phyloP scores from a whole-genome alignment of 2,797 vertebrate genomes.

The Rousettus madagascariensis region DNA sequence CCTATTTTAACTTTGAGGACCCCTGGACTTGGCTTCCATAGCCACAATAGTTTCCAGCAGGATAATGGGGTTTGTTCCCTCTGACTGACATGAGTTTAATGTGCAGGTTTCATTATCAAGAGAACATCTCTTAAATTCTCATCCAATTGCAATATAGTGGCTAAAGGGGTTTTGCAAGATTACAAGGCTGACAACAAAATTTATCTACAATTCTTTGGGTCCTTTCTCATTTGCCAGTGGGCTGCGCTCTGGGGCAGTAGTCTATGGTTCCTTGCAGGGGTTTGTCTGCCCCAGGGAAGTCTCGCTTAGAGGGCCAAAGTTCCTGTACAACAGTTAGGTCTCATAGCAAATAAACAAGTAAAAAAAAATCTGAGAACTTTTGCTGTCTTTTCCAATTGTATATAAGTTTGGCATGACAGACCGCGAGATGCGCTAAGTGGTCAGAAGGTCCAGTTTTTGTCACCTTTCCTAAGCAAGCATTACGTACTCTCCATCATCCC shows the following conservation, averaged over 20 bases:
- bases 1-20: not conserved
- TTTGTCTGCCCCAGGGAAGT: not conserved
- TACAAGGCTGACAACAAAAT: not conserved
- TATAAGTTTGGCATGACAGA: not conserved
- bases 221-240: not conserved
- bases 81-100: not conserved
- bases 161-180: not conserved
- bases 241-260: not conserved
- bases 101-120: not conserved
- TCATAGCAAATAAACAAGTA: not conserved
- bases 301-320: not conserved
- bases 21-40: not conserved
- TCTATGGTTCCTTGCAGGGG: not conserved
- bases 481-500: not conserved
- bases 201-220: not conserved
- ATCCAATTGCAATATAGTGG: not conserved
- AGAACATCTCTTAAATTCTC: not conserved
- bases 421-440: not conserved
- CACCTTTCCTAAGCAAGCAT: not conserved
- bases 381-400: not conserved
- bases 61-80: not conserved
- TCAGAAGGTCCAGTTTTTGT: not conserved
- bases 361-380: not conserved
- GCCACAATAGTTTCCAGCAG: not conserved
- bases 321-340: not conserved